Conservation (phyloP, 2,113 vertebrate genomes). For the Pseudopodoces humilis region DNA sequence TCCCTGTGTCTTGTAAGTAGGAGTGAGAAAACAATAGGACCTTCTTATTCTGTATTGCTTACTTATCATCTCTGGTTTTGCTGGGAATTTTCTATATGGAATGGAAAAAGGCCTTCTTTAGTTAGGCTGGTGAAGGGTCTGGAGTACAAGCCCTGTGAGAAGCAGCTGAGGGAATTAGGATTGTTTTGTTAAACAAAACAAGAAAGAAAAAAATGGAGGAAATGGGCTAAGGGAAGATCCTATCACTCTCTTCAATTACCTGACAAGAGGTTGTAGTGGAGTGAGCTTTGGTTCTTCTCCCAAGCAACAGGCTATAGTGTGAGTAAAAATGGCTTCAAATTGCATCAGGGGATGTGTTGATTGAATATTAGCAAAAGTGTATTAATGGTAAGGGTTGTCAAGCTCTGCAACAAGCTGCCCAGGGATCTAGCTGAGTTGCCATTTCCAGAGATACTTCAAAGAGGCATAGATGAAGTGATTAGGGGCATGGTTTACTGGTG, state of each 20-base stretch:
- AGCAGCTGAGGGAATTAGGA: background rate
- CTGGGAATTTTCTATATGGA: background rate
- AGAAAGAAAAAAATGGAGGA: background rate
- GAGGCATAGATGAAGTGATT: rapidly evolving
- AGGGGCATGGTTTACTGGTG: background rate
- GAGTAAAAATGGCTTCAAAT: background rate
- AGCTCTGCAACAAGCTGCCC: background rate
- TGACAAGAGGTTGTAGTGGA: background rate
- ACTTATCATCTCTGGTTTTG: background rate
- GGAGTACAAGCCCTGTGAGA: background rate
- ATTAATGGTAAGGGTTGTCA: rapidly evolving
- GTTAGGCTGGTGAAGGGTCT: background rate
- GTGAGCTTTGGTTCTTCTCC: background rate
- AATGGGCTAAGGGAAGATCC: background rate
- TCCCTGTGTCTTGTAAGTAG: background rate
- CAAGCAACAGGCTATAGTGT: background rate
- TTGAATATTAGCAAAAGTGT: background rate
- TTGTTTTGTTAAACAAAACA: background rate
- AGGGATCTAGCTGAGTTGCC: background rate
- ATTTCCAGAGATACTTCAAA: background rate
- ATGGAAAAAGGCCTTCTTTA: background rate
- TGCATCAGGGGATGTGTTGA: background rate
- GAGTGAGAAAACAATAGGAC: background rate
- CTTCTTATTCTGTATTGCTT: background rate
- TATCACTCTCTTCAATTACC: background rate